These are phyloP conservation scores for Campylorhamphus procurvoides DNA, from an alignment of 2,113 vertebrate genomes.

Conservation along the genomic window DNA sequence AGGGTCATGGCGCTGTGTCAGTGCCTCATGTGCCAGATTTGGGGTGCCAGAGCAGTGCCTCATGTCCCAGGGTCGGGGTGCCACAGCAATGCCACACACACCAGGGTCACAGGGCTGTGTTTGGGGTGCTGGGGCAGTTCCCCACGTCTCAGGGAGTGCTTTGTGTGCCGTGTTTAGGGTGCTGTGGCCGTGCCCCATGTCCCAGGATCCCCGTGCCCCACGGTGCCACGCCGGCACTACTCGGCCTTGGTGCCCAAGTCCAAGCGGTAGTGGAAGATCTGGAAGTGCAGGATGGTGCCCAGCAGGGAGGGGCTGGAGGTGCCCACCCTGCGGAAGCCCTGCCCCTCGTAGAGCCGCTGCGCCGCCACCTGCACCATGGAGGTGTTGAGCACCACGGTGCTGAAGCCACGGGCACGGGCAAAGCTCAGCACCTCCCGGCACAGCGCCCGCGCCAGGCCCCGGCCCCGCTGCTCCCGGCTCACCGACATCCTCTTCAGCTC, in stretches of 20 bases:
- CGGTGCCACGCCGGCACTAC: background rate
- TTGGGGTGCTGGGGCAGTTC: background rate
- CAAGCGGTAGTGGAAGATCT: background rate
- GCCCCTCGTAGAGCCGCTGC: conserved; percentile 41
- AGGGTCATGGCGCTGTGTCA: fast-evolving
- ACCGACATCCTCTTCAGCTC: conserved; percentile 63
- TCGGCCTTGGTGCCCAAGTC: background rate
- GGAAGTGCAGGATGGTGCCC: background rate
- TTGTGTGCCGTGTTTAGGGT: fast-evolving
- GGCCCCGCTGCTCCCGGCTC: conserved; percentile 11
- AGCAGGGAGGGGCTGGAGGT: background rate
- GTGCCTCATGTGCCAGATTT: background rate
- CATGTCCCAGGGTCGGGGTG: too few relatives aligned
- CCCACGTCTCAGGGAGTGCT: background rate
- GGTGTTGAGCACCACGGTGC: conserved; percentile 46
- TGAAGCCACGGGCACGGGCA: background rate
- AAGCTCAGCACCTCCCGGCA: conserved; percentile 50
- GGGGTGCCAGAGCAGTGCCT: background rate
- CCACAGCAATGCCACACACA: fast-evolving
- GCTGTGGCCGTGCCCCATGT: background rate
- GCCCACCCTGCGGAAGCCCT: conserved; percentile 40
- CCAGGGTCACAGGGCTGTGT: background rate
- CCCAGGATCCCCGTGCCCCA: fast-evolving
- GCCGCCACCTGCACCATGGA: conserved; percentile 37
- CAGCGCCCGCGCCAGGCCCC: conserved; percentile 22